Percentiles rank a stretch among this genome's conserved stretches.
Evolutionary conservation across 2,797 vertebrate species (phyloP).

Genomic region (Aplochiton taeniatus): DNA sequence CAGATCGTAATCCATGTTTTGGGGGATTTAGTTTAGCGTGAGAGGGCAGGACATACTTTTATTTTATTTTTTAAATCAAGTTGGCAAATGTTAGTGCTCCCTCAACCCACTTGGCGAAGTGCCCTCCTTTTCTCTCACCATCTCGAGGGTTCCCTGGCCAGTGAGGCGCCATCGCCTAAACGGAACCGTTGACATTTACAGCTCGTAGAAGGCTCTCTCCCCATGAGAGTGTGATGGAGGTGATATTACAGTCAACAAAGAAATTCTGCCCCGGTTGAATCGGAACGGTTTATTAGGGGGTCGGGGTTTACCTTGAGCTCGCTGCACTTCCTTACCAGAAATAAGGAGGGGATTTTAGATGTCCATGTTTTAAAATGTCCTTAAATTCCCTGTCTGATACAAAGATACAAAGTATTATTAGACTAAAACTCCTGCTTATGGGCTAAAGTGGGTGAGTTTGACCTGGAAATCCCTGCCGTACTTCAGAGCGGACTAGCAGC

Average conservation of each 20-base stretch:
- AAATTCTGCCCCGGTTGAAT: slow-evolving; percentile 22
- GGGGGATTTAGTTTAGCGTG: slow-evolving; percentile 19
- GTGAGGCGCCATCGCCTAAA: slow-evolving; percentile 56
- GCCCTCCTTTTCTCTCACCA: slow-evolving; percentile 13
- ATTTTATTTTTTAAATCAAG: slow-evolving; percentile 27
- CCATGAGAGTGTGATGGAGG: slow-evolving; percentile 14
- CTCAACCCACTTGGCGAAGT: slow-evolving; percentile 24
- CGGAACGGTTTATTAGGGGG: slow-evolving; percentile 37
- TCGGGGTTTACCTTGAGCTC: slow-evolving; percentile 26
- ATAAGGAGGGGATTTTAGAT: slow-evolving; percentile 9
- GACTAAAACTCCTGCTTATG: slow-evolving; percentile 4
- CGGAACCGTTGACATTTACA: slow-evolving; percentile 52
- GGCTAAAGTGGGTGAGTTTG: neutral
- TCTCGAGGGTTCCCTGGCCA: slow-evolving; percentile 45
- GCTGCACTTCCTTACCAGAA: neutral
- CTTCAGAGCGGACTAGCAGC: slow-evolving; percentile 9
- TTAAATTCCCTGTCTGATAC: slow-evolving; percentile 6
- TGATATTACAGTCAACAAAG: slow-evolving; percentile 35
- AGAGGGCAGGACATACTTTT: no score
- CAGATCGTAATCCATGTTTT: slow-evolving; percentile 11
- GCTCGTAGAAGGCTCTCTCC: slow-evolving; percentile 9
- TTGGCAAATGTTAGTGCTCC: slow-evolving; percentile 21
- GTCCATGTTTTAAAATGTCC: slow-evolving; percentile 3
- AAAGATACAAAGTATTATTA: neutral
- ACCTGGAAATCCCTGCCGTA: neutral